Evolutionary conservation across 1,140 invertebrate genomes (phyloP).

Genomic region (Orchestia grillus): DNA sequence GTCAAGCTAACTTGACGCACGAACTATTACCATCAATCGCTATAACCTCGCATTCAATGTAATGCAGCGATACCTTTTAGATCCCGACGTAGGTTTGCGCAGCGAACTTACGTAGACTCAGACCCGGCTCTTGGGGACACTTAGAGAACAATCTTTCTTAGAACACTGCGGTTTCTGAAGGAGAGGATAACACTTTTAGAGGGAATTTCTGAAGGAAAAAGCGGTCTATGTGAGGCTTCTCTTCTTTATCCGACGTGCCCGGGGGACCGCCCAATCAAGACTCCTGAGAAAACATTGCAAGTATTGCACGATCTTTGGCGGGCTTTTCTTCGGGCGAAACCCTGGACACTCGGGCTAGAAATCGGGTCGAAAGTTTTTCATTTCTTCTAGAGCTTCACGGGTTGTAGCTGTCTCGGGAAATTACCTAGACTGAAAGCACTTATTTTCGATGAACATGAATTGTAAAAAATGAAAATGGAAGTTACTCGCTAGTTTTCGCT

Average conservation of each 20-base stretch:
- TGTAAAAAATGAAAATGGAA: background rate
- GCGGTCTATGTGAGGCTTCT: background rate
- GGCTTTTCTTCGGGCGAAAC: background rate
- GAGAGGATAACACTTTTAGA: background rate
- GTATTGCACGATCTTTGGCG: background rate
- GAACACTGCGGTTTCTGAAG: background rate
- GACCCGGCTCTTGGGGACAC: background rate
- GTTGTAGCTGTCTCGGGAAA: background rate
- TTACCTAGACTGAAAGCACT: background rate
- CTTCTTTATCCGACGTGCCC: background rate
- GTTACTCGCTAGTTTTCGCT: background rate
- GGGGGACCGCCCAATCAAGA: background rate
- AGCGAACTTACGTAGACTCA: background rate
- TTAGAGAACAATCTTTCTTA: background rate
- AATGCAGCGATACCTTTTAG: no score
- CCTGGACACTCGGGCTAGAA: background rate
- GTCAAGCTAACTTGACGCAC: no score
- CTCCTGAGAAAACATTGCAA: conserved; percentile 36
- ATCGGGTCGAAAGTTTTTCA: background rate
- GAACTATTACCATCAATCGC: no score
- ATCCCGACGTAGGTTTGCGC: background rate
- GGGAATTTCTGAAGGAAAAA: background rate
- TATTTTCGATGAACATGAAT: background rate
- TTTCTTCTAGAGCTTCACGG: background rate
- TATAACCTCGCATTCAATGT: no score